A percentile compares a stretch with the other conserved stretches of the same genome.
phyloP scores from a whole-genome alignment of 2,888 invertebrate genomes.

The Germaria angustata region DNA sequence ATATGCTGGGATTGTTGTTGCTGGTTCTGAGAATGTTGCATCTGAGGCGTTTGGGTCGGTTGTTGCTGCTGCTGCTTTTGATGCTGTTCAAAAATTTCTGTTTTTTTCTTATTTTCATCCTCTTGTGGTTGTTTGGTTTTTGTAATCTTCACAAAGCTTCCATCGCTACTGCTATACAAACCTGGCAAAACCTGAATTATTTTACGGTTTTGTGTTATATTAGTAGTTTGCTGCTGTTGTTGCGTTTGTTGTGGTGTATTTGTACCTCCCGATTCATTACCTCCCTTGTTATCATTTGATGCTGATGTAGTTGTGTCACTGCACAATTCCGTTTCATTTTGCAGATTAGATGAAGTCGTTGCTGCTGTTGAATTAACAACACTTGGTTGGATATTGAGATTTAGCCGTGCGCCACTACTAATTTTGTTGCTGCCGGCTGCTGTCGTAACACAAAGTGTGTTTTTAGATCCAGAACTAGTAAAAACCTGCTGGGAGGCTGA shows the following conservation, averaged over 20 bases:
- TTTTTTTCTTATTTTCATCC: slow-evolving; percentile 56
- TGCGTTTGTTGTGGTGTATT: slow-evolving; percentile 42
- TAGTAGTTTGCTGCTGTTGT: slow-evolving; percentile 35
- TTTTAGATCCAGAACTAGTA: slow-evolving; percentile 55
- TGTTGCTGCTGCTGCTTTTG: slow-evolving; percentile 47
- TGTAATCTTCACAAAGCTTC: slow-evolving; percentile 57
- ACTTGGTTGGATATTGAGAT: slow-evolving; percentile 52
- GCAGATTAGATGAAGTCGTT: not conserved
- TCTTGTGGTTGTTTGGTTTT: slow-evolving; percentile 45
- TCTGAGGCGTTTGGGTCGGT: slow-evolving; percentile 22
- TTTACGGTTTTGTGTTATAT: slow-evolving; percentile 61
- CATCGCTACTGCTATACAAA: slow-evolving; percentile 61
- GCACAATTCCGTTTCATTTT: slow-evolving; percentile 38
- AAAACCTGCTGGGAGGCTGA: slow-evolving; percentile 57
- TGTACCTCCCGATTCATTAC: not conserved
- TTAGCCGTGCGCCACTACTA: slow-evolving; percentile 35
- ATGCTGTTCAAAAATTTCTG: slow-evolving; percentile 35
- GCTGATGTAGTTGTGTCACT: not conserved
- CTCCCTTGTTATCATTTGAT: not conserved
- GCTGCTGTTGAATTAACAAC: slow-evolving; percentile 8
- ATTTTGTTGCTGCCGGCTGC: slow-evolving; percentile 51
- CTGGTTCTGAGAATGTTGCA: slow-evolving; percentile 7
- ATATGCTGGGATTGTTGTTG: slow-evolving; percentile 31
- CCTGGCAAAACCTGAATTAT: slow-evolving; percentile 60
- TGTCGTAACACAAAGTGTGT: slow-evolving; percentile 57